Base-by-base conservation (phyloP, 2,888 invertebrate genomes). In the Beris morrisii region DNA sequence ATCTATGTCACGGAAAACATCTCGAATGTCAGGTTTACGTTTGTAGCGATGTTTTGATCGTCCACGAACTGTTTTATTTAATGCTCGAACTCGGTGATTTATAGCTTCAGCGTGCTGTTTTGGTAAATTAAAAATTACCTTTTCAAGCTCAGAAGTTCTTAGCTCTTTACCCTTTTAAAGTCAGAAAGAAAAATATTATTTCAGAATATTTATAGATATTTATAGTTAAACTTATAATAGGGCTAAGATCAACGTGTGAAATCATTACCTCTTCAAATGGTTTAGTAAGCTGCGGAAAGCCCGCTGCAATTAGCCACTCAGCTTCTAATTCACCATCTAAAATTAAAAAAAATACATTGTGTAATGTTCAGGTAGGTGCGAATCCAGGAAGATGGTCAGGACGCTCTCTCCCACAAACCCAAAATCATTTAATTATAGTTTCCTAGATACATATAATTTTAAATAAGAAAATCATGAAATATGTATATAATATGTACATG, bases 1-100 rank as follows among this genome's bases (percentile, higher is more conserved):
- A 85, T 92, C 92, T 71, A 89, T 84, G 81, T 92, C 91, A 78
- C 90, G 87, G 75, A 92, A 90, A 59, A 93, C 89, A 80, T 93
- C 92, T 73, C 93, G 82, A 68, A 93, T 91, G 77, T 93, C 93
- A 12, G 90, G 90, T 74, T 90, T 89, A 68, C 87, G 85, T n/a
- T 88, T 82, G 70, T 84, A 83, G 2, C 82, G 76, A 66, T 81
- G 82, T 73, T 87, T 83, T 74, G 85, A 85, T 69, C 87, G 83
- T 73, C 85, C 86, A 48, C 88, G 83, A 44, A 90, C 84, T 1
- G 91, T 91, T 72, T 87, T 86, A 80, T 90, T 91, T 15, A 91
- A 81, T 0, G 89, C 88, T 68, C 85, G 84, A 13, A 91, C 88
- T 46, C 91, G 83, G 69, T 88, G 85, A 73, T 87, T 84, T 44